Base-by-base conservation (phyloP, 35 echinoderm and acorn worm species). In the Nesometra sesokonis region DNA sequence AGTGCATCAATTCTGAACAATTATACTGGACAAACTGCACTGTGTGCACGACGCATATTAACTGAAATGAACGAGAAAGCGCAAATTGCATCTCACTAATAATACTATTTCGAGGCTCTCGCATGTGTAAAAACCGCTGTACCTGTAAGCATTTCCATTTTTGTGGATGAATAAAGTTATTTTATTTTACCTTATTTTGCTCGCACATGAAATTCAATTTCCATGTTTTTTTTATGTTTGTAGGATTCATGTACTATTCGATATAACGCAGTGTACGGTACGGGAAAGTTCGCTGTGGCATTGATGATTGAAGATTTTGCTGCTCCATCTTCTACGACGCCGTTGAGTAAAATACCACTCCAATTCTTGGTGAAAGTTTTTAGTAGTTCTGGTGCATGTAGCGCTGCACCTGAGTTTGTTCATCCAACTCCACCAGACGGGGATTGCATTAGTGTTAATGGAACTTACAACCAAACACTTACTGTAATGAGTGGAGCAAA, bases 291-390 rank as follows among this genome's bases (percentile, higher is more conserved):
- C 30, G 82, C 82, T 21, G 82, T 84, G 8, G 82, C 82, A 19
- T 39, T 84, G 11, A 84, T 84, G 35, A 47, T 84, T 1, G 82
- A 84, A 46, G 82, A 84, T 46, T 84, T 84, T 30, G 5, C 5
- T 0, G 46, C 5, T 21, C 15, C 35, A 84, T 19, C 11, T 0
- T 46, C 82, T 46, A 47, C 40, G 13, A 84, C 82, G 46, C 35
- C 82, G 32, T 15, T 57, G n/a, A 86, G 30, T 35, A 86, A 57
- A 8, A 77, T 47, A 30, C 43, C 43, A 19, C 43, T 31, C 8
- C 30, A 43, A 17, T 86, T 43, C 33, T 17, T 86, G 35, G 35
- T 86, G 7, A 29, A 46, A 19, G 35, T 57, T 52, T 31, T 23
- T 46, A 35, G 9, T 29, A 86, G 34, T 39, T 17, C 36, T 17